Conservation (phyloP, 2,888 invertebrate genomes). For the Cheilosia vernalis region DNA sequence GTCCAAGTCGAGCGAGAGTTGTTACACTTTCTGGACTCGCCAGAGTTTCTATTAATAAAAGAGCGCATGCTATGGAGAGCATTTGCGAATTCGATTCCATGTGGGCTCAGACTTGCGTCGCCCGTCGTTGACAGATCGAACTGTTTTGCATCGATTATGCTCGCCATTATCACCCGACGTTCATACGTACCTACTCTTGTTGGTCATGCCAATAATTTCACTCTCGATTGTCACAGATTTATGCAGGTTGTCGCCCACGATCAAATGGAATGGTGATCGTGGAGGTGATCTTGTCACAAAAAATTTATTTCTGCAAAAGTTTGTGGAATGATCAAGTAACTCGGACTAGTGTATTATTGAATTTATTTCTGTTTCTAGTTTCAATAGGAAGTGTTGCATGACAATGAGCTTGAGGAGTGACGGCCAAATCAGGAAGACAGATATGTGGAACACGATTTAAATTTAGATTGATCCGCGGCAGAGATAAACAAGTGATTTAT, state of each 20-base stretch:
- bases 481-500: constrained; percentile 50
- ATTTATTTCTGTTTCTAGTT: constrained; percentile 2
- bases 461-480: constrained; percentile 50
- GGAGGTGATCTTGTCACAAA: constrained; percentile 39
- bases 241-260: constrained; percentile 54
- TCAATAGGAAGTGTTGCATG: constrained; percentile 61
- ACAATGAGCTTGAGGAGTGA: constrained; percentile 51
- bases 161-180: background rate
- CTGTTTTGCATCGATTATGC: constrained; percentile 17
- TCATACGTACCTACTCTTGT: constrained; percentile 27
- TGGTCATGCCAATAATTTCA: constrained; percentile 39
- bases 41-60: constrained; percentile 19
- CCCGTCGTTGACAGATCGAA: background rate
- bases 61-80: background rate
- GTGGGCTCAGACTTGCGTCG: constrained; percentile 5
- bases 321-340: constrained; percentile 49
- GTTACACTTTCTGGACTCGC: constrained; percentile 37
- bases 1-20: constrained; percentile 1
- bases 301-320: constrained; percentile 34
- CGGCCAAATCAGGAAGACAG: constrained; percentile 47
- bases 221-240: constrained; percentile 35
- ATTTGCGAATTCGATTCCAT: constrained; percentile 32
- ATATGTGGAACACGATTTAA: constrained; percentile 58
- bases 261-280: background rate
- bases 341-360: constrained; percentile 38